Evolutionary conservation across 2,113 vertebrate genomes (phyloP).

Genomic region (Apodemus sylvaticus): DNA sequence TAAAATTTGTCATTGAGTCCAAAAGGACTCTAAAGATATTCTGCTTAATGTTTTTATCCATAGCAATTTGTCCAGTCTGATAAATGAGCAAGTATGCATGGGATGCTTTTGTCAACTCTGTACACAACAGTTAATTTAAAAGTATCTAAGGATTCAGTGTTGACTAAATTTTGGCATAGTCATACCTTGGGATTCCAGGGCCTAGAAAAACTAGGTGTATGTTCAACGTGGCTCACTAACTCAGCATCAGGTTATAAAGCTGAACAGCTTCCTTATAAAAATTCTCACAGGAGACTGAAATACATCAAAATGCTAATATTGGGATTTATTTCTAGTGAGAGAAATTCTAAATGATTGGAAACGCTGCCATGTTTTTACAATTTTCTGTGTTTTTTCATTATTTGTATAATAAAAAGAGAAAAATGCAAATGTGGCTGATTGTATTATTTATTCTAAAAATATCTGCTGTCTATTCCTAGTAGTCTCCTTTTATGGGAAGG

Average conservation of each 20-base stretch:
- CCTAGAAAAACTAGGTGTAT: neutral
- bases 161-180: neutral
- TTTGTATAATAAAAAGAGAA: slow-evolving; percentile 38
- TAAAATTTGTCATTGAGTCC: slow-evolving; percentile 63
- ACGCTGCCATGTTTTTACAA: neutral
- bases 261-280: neutral
- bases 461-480: neutral
- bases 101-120: neutral
- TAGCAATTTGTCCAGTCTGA: neutral
- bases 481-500: neutral
- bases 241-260: neutral
- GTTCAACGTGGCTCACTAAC: neutral
- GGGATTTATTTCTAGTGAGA: slow-evolving; percentile 26
- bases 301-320: slow-evolving; percentile 35
- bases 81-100: neutral
- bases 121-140: neutral
- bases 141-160: neutral
- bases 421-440: neutral
- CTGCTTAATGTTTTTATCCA: slow-evolving; percentile 41
- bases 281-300: slow-evolving; percentile 13
- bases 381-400: slow-evolving; percentile 50
- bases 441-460: slow-evolving; percentile 45
- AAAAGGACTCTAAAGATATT: slow-evolving; percentile 52
- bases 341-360: neutral
- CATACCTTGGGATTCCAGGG: neutral